Conservation (phyloP, 2,888 invertebrate genomes). For the Stenodera caucasica region DNA sequence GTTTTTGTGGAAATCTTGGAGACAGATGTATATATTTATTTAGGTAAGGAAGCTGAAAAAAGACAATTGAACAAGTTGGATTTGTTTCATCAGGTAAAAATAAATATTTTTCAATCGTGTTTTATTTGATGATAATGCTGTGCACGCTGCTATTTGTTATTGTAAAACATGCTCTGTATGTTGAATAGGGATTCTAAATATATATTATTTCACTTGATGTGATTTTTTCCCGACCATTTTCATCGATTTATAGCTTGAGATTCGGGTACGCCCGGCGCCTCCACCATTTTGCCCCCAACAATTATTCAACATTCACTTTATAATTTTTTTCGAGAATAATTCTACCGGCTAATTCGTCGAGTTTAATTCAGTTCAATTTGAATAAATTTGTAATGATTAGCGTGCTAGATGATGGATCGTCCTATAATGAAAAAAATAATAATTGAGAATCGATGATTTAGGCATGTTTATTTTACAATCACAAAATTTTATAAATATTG, state of each 20-base stretch:
- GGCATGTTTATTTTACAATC: conserved; percentile 55
- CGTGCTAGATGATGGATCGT: no score
- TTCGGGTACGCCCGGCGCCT: no score
- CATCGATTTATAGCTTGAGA: no score
- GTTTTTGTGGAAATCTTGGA: conserved; percentile 29
- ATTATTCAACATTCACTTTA: no score
- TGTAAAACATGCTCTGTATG: conserved; percentile 32
- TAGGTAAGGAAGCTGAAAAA: not conserved
- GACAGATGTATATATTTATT: no score
- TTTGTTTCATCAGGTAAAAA: conserved; percentile 18
- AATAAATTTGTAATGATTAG: no score
- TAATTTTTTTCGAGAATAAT: no score
- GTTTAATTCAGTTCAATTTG: no score
- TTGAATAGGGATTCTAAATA: conserved; percentile 30
- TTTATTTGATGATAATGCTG: conserved; percentile 27
- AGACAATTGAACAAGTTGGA: conserved; percentile 16
- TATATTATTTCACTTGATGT: conserved; percentile 29
- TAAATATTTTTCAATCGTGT: conserved; percentile 19
- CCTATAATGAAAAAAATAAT: not conserved
- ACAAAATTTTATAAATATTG: conserved; percentile 58
- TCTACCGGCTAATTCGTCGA: no score
- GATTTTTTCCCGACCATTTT: not conserved
- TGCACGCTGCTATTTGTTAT: conserved; percentile 35
- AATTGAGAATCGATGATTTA: conserved; percentile 22
- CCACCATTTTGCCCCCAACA: no score